These are phyloP conservation scores for Anabas testudineus DNA, from an alignment of 2,797 vertebrate genomes.

Conservation along the genomic window DNA sequence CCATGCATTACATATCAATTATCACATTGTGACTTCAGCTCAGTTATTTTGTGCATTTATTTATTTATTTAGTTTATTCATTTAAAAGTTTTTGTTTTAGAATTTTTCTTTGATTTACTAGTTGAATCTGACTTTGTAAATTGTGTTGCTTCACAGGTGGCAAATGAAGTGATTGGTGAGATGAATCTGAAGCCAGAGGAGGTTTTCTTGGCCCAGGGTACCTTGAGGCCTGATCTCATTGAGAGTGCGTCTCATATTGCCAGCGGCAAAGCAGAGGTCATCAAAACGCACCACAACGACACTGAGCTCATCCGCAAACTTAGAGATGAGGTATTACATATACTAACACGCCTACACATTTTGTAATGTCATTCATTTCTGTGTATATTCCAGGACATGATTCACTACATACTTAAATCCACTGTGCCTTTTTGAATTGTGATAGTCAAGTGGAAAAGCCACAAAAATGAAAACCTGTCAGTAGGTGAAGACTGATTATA, in stretches of 20 bases:
- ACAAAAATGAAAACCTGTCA: neutral
- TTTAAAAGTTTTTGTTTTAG: neutral
- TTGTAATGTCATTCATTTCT: neutral
- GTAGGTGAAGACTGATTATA: neutral
- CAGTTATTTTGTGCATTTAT: neutral
- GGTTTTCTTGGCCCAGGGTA: slow-evolving; percentile 97
- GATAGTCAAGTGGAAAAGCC: neutral
- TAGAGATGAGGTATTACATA: slow-evolving; percentile 90
- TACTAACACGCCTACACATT: neutral
- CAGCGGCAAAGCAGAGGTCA: slow-evolving; percentile 96
- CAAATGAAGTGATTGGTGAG: slow-evolving; percentile 98
- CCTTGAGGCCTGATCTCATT: slow-evolving; percentile 96
- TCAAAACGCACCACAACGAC: slow-evolving; percentile 99
- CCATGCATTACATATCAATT: neutral
- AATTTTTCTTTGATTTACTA: neutral
- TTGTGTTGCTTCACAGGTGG: slow-evolving; percentile 84
- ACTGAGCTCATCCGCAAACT: slow-evolving; percentile 98
- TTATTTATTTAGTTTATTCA: too few relatives aligned
- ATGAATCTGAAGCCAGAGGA: slow-evolving; percentile 98
- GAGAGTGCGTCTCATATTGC: slow-evolving; percentile 96
- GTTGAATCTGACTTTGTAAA: slow-evolving; percentile 4
- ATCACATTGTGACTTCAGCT: neutral
- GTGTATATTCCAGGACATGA: neutral
- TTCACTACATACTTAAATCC: neutral
- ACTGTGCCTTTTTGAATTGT: neutral